Evolutionary conservation across 2,888 invertebrate species (phyloP).

Genomic region (Erpobdella octoculata): DNA sequence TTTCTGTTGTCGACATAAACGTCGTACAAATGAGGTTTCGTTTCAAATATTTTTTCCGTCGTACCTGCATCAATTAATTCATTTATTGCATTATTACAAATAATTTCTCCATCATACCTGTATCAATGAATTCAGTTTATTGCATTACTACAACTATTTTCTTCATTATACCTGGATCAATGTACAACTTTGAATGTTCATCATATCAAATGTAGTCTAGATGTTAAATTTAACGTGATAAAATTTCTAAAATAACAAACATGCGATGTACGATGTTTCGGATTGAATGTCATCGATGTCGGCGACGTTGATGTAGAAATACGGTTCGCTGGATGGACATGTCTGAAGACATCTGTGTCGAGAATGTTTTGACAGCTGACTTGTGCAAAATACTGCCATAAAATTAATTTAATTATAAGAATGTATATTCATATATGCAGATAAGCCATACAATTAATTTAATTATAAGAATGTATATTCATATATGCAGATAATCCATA

Average conservation of each 20-base stretch:
- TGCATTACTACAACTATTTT: too few relatives aligned
- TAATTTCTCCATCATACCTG: too few relatives aligned
- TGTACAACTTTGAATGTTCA: too few relatives aligned
- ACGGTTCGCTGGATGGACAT: slow-evolving; percentile 43
- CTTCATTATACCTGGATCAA: too few relatives aligned
- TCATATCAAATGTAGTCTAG: too few relatives aligned
- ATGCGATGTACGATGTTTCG: slow-evolving; percentile 51
- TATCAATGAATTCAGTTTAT: too few relatives aligned
- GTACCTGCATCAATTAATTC: too few relatives aligned
- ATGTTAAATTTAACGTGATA: too few relatives aligned
- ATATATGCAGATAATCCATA: not conserved
- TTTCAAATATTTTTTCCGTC: slow-evolving; percentile 54
- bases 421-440: not conserved
- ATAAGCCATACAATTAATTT: not conserved
- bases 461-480: not conserved
- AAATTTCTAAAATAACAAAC: slow-evolving; percentile 42
- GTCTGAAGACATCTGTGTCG: slow-evolving; percentile 42
- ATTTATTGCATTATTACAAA: too few relatives aligned
- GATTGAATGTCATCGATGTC: slow-evolving; percentile 52
- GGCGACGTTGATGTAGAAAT: slow-evolving; percentile 54
- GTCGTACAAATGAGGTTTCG: slow-evolving; percentile 51
- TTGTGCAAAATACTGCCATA: slow-evolving; percentile 52
- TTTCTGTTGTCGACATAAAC: slow-evolving; percentile 52
- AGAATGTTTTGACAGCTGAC: slow-evolving; percentile 49
- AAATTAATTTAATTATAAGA: too few relatives aligned